phyloP scores from a whole-genome alignment of 2,113 vertebrate genomes.

The Passer domesticus region DNA sequence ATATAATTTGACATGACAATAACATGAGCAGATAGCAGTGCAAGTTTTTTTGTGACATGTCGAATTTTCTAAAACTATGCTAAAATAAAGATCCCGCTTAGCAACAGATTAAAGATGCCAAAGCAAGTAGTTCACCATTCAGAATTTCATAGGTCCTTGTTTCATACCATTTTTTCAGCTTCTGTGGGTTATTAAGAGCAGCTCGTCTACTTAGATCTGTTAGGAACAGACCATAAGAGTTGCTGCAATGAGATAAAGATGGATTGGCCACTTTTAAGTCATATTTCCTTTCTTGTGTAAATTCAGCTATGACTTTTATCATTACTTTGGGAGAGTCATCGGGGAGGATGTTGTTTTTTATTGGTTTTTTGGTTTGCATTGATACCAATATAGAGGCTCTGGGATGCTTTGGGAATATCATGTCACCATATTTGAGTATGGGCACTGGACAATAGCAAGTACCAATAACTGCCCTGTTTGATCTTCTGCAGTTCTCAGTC shows the following conservation, averaged over 20 bases:
- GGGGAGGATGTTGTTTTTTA: not conserved
- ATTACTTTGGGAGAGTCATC: not conserved
- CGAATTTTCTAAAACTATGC: not conserved
- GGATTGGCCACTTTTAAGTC: conserved; percentile 48
- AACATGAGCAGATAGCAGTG: not conserved
- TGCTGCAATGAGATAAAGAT: conserved; percentile 22
- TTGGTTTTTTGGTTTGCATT: not conserved
- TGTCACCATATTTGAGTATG: conserved; percentile 63
- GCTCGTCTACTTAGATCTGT: not conserved
- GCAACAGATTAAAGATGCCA: not conserved
- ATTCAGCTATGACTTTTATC: conserved; percentile 43
- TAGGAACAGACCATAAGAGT: conserved; percentile 21
- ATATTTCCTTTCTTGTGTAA: conserved; percentile 60
- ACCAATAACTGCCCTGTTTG: conserved; percentile 83
- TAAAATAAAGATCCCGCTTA: not conserved
- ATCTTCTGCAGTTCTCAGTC: conserved; percentile 92
- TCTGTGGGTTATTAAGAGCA: conserved; percentile 28
- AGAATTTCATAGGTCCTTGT: conserved; percentile 17
- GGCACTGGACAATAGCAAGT: conserved; percentile 80
- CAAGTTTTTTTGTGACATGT: not conserved
- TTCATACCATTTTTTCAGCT: not conserved
- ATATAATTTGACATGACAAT: not conserved
- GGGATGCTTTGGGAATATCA: conserved; percentile 62
- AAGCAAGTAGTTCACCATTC: conserved; percentile 6
- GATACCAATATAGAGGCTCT: conserved; percentile 38